Evolutionary conservation across 2,888 invertebrate species (phyloP).

Genomic region (Ashinkailepas kermadecensis): DNA sequence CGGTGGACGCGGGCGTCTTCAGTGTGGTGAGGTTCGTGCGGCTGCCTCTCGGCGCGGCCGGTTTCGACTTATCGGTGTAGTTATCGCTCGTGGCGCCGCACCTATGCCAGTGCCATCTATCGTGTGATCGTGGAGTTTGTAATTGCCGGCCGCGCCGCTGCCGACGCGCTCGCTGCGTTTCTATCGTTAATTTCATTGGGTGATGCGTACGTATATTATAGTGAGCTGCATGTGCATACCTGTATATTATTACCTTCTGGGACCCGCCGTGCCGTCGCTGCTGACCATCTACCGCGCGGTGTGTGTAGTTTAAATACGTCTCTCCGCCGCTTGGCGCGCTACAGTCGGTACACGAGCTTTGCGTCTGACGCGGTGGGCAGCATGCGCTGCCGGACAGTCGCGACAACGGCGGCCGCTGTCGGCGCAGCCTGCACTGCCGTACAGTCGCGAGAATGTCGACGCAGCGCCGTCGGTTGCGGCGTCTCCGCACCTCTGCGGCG

Average conservation of each 20-base stretch:
- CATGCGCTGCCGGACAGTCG: background rate
- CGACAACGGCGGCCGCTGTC: background rate
- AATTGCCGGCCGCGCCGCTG: slow-evolving; percentile 1
- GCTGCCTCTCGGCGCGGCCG: background rate
- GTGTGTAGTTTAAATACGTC: background rate
- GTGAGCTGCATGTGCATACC: slow-evolving; percentile 19
- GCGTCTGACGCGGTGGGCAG: no score
- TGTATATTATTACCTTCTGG: background rate
- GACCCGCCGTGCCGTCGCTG: background rate
- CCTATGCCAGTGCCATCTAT: slow-evolving; percentile 13
- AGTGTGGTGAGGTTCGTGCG: background rate
- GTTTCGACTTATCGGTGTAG: slow-evolving; percentile 2
- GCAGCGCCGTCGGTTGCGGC: background rate
- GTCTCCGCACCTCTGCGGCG: background rate
- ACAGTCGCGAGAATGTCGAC: background rate
- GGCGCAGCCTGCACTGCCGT: background rate
- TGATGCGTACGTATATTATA: slow-evolving; percentile 17
- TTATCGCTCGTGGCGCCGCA: background rate
- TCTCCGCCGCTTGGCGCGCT: background rate
- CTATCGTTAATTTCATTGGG: slow-evolving; percentile 22
- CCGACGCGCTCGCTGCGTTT: background rate
- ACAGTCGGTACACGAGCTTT: background rate
- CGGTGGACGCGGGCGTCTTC: background rate
- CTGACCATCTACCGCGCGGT: background rate
- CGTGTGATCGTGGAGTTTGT: slow-evolving; percentile 15